phyloP scores from a whole-genome alignment of 2,888 invertebrate genomes.

The Cotesia congregata region DNA sequence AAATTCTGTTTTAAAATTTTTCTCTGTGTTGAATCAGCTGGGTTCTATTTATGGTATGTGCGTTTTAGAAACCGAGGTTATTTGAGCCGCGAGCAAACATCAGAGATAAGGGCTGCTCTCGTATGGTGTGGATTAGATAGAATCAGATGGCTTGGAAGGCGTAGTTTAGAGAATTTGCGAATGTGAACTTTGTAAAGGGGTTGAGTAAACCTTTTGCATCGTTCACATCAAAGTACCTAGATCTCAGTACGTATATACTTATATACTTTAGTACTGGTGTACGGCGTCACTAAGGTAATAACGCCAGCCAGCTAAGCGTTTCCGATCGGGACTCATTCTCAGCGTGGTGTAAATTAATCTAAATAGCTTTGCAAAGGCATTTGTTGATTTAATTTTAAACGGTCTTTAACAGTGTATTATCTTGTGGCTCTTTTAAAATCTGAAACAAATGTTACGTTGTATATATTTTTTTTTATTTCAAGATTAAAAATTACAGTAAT shows the following conservation, averaged over 20 bases:
- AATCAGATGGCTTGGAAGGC: background rate
- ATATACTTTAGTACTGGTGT: background rate
- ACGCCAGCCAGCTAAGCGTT: conserved; percentile 42
- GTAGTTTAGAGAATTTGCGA: background rate
- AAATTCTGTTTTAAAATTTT: no score
- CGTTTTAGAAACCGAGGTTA: background rate
- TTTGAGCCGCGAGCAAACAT: background rate
- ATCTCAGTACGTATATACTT: background rate
- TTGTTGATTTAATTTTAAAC: conserved; percentile 16
- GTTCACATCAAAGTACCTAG: conserved; percentile 18
- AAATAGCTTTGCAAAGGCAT: conserved; percentile 28
- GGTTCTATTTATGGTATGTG: no score
- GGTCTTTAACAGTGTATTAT: conserved; percentile 20
- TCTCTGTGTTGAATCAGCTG: no score
- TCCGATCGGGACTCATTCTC: conserved; percentile 49
- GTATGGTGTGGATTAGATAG: conserved; percentile 7
- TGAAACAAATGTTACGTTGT: no score
- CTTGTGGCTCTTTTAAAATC: conserved; percentile 9
- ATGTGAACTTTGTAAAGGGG: background rate
- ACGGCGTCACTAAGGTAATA: conserved; percentile 41
- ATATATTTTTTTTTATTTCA: no score
- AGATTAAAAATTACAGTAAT: no score
- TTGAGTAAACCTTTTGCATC: conserved; percentile 10
- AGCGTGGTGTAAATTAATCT: conserved; percentile 57
- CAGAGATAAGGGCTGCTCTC: background rate